These are phyloP conservation scores for Zoanthus gigantus DNA, from an alignment of 92 coral and sea anemone species.

Conservation along the genomic window DNA sequence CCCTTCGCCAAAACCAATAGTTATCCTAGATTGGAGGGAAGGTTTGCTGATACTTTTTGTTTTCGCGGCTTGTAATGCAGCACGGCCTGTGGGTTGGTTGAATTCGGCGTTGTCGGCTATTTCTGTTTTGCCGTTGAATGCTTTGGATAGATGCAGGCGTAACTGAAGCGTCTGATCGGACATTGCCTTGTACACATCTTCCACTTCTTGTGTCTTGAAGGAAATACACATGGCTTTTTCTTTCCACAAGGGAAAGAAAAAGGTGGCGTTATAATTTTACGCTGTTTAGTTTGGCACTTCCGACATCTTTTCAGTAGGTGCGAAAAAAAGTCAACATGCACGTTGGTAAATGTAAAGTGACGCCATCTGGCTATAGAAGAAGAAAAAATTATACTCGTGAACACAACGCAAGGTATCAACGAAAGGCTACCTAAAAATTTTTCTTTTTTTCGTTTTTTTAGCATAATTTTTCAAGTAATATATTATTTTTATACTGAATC, in stretches of 20 bases:
- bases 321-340: conserved; percentile 38
- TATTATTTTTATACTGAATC: conserved; percentile 9
- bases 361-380: conserved; percentile 55
- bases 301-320: conserved; percentile 47
- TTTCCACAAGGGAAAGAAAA: conserved; percentile 59
- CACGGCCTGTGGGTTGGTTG: conserved; percentile 55
- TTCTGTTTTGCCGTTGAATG: conserved; percentile 54
- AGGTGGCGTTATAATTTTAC: conserved; percentile 52
- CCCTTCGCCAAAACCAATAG: conserved; percentile 28
- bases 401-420: neutral
- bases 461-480: conserved; percentile 23
- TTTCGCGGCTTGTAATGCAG: conserved; percentile 68
- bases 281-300: conserved; percentile 53
- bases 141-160: conserved; percentile 12
- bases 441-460: neutral
- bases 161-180: conserved; percentile 42
- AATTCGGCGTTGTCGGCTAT: neutral
- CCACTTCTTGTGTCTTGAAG: conserved; percentile 23
- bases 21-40: conserved; percentile 13
- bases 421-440: neutral
- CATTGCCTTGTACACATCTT: conserved; percentile 44
- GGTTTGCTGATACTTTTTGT: conserved; percentile 21
- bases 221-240: conserved; percentile 56
- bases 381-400: neutral
- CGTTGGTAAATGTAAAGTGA: conserved; percentile 50